Conservation (phyloP, 2,797 vertebrate species). For the Sebastes diploproa region DNA sequence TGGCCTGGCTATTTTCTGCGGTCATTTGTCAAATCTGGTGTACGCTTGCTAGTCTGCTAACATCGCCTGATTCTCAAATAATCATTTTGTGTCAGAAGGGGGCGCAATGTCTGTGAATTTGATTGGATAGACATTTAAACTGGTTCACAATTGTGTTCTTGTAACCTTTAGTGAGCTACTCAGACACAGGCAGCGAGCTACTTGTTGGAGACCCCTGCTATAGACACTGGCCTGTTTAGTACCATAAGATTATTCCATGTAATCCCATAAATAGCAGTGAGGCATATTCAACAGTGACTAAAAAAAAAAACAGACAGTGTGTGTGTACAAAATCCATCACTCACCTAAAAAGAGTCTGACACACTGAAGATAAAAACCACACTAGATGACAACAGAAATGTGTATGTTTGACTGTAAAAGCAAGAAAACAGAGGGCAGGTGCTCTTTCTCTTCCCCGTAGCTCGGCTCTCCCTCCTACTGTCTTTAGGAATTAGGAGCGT, state of each 20-base stretch:
- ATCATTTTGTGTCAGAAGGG: too few relatives aligned
- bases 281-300: not conserved
- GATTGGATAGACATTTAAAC: too few relatives aligned
- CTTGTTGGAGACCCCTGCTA: not conserved
- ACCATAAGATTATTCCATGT: not conserved
- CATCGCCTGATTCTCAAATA: too few relatives aligned
- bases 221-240: not conserved
- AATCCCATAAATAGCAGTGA: not conserved
- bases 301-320: not conserved
- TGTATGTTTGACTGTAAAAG: slow-evolving; percentile 17
- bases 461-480: slow-evolving; percentile 31
- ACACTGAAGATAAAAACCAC: not conserved
- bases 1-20: too few relatives aligned
- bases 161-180: too few relatives aligned
- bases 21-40: too few relatives aligned
- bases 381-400: slow-evolving; percentile 10
- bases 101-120: too few relatives aligned
- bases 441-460: slow-evolving; percentile 11
- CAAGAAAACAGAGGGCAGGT: slow-evolving; percentile 39
- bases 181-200: too few relatives aligned
- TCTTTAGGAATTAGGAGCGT: slow-evolving; percentile 34
- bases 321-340: not conserved
- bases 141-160: too few relatives aligned
- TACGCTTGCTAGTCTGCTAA: too few relatives aligned
- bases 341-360: not conserved